Base-by-base conservation (phyloP, 2,888 invertebrate species). In the Eutolmus rufibarbis region DNA sequence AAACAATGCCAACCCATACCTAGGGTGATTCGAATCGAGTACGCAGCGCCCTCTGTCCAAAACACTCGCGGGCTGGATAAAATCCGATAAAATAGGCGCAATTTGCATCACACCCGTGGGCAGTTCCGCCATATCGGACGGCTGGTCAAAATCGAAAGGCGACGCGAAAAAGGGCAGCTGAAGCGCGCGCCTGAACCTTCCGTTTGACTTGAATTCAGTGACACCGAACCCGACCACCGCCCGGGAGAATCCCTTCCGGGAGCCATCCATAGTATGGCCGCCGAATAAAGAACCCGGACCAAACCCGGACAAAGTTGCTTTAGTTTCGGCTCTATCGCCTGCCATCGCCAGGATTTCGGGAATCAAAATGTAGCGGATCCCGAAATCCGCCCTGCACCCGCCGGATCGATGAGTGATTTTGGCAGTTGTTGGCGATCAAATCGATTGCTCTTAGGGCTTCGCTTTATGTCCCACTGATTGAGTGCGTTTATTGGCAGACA, bases 401-500 rank as follows among this genome's bases (percentile, higher is more conserved):
- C 16, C 34, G n/a, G 56, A 8, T 56, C 81, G 81, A 56, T 81
- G 81, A 81, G 56, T 56, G 81, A 81, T 81, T 81, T 81, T 31
- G 81, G 14, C 46, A 79, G 43, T 79, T 51, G 46, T 4, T 81
- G 81, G 81, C 81, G 56, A 81, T 81, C 51, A 28, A 81, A 81
- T 81, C 56, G 81, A 81, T 81, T 81, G 81, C 81, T 51, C 14
- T 56, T 28, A 14, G 79, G 79, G 43, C 16, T 79, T 28, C 46
- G 79, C 7, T 28, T 51, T 34, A 31, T 81, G 81, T 81, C 51
- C 34, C 56, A 56, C 23, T 51, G 81, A 81, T 81, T 81, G 56
- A 81, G 81, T 81, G 56, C 81, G 51, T 56, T 51, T 81, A 81
- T 28, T 56, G 81, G 51, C 81, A 31, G 81, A 2, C 81, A 78